phyloP scores from a whole-genome alignment of 2,888 invertebrate genomes.

The Stictocephala bisonia region DNA sequence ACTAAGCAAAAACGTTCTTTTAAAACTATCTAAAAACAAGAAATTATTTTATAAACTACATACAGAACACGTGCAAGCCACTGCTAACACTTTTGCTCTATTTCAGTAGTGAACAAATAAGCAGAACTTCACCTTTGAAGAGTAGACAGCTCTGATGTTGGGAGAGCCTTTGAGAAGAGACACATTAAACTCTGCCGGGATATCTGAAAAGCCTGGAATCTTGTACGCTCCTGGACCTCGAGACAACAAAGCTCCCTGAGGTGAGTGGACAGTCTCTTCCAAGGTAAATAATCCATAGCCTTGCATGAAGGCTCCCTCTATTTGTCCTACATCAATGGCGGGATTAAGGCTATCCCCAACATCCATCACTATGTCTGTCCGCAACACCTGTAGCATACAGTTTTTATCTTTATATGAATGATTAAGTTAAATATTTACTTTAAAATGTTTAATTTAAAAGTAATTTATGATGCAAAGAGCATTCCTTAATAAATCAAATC shows the following conservation, averaged over 20 bases:
- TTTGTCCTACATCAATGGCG: slow-evolving; percentile 96
- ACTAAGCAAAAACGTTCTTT: no score
- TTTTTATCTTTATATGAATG: not conserved
- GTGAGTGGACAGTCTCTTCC: slow-evolving; percentile 90
- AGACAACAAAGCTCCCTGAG: slow-evolving; percentile 83
- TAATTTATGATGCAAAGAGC: no score
- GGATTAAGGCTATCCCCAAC: slow-evolving; percentile 95
- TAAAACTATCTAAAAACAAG: no score
- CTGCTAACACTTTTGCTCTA: no score
- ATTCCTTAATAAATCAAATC: no score
- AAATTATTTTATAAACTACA: no score
- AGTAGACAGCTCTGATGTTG: slow-evolving; percentile 92
- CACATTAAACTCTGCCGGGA: slow-evolving; percentile 93
- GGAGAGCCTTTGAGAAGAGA: slow-evolving; percentile 89
- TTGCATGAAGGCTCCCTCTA: slow-evolving; percentile 95
- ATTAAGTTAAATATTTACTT: no score
- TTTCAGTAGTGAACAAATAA: no score
- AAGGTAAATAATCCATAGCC: slow-evolving; percentile 93
- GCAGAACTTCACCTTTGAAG: slow-evolving; percentile 98
- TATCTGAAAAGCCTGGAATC: slow-evolving; percentile 92
- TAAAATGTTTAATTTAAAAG: no score
- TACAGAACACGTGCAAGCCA: no score
- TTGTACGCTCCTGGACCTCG: slow-evolving; percentile 95
- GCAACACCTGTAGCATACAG: slow-evolving; percentile 70
- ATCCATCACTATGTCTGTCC: slow-evolving; percentile 97